Evolutionary conservation across 2,113 vertebrate genomes (phyloP).

Genomic region (Cyprinus carpio): DNA sequence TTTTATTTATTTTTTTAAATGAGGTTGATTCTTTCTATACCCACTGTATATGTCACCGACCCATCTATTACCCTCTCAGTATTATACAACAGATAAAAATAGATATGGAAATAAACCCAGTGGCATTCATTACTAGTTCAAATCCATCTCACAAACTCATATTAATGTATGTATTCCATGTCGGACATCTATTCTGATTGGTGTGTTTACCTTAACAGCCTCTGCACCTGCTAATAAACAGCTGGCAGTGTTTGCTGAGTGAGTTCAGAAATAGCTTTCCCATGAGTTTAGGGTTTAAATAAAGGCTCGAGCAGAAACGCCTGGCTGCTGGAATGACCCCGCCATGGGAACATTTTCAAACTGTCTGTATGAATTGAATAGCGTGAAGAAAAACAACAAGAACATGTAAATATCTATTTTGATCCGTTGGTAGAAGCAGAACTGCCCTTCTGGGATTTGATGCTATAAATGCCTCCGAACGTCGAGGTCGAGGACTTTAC

Average conservation of each 20-base stretch:
- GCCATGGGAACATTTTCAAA: constrained; percentile 77
- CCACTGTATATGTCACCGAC: too few relatives aligned
- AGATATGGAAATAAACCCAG: not conserved
- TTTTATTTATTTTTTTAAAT: too few relatives aligned
- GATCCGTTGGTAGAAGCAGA: constrained; percentile 27
- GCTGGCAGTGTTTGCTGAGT: constrained; percentile 69
- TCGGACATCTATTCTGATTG: constrained; percentile 24
- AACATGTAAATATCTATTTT: constrained; percentile 50
- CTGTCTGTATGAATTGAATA: constrained; percentile 68
- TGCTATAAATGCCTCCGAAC: not conserved
- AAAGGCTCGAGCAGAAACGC: constrained; percentile 69
- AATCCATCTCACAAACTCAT: not conserved
- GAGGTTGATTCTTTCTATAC: too few relatives aligned
- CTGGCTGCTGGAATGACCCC: constrained; percentile 65
- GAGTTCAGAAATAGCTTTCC: constrained; percentile 78
- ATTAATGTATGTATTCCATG: not conserved
- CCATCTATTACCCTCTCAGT: too few relatives aligned
- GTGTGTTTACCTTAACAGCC: constrained; percentile 50
- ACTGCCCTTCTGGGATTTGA: constrained; percentile 11
- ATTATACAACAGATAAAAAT: not conserved
- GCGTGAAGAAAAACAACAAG: constrained; percentile 28
- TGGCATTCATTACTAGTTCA: not conserved
- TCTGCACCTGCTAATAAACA: constrained; percentile 75
- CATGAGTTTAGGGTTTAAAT: constrained; percentile 79
- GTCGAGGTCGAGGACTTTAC: too few relatives aligned